phyloP scores from a whole-genome alignment of 92 coral and sea anemone genomes.

The Heliopora coerulea region DNA sequence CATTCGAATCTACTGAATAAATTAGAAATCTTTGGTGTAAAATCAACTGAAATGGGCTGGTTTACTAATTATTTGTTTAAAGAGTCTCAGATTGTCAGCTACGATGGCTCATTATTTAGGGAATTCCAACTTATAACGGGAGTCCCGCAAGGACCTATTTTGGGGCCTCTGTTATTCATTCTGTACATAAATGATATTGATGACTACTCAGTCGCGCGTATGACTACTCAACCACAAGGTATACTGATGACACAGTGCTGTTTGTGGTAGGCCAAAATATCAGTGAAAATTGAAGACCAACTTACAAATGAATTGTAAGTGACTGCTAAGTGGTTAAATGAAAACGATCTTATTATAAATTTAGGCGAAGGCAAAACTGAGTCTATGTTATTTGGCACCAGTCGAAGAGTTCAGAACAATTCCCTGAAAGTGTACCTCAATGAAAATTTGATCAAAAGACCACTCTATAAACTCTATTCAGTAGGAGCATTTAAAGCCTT shows the following conservation, averaged over 20 bases:
- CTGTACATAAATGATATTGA: conserved; percentile 11
- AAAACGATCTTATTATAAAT: conserved; percentile 11
- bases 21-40: neutral
- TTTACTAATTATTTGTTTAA: conserved; percentile 9
- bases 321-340: neutral
- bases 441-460: neutral
- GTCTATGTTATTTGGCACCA: conserved; percentile 19
- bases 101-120: conserved; percentile 1
- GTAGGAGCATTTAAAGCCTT: too few relatives aligned
- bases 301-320: conserved; percentile 5
- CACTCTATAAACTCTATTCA: too few relatives aligned
- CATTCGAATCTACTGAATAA: conserved; percentile 8
- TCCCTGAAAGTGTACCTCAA: neutral
- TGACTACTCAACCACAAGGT: neutral
- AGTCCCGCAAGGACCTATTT: conserved; percentile 10
- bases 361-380: conserved; percentile 14
- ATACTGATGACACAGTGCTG: conserved; percentile 17
- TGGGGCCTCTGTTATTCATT: conserved; percentile 16
- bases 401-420: conserved; percentile 8
- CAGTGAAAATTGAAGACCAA: conserved; percentile 3
- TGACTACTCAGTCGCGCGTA: neutral
- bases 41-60: conserved; percentile 2
- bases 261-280: neutral
- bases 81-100: neutral
- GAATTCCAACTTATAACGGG: neutral